phyloP scores from a whole-genome alignment of 2,888 invertebrate species.

The Patella ulyssiponensis region DNA sequence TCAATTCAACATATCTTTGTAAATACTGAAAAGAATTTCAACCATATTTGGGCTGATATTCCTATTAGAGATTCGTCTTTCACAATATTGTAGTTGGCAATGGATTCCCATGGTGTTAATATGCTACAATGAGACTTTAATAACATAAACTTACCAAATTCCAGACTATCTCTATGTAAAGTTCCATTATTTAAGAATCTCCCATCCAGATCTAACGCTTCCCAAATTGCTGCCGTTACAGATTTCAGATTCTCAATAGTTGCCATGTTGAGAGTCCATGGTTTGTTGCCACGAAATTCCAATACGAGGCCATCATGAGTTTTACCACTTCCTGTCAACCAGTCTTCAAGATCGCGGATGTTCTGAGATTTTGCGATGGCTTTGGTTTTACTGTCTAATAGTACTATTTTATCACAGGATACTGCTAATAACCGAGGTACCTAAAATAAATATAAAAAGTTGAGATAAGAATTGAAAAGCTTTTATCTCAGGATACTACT shows the following conservation, averaged over 20 bases:
- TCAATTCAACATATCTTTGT: too few relatives aligned
- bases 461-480: too few relatives aligned
- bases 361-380: slow-evolving; percentile 75
- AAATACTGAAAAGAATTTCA: too few relatives aligned
- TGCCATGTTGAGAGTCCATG: slow-evolving; percentile 74
- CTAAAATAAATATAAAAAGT: slow-evolving; percentile 61
- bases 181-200: slow-evolving; percentile 61
- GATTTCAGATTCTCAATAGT: slow-evolving; percentile 75
- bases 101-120: not conserved
- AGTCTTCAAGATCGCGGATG: slow-evolving; percentile 77
- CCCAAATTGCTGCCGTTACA: slow-evolving; percentile 76
- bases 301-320: slow-evolving; percentile 77
- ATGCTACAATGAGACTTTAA: not conserved
- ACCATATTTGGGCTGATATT: too few relatives aligned
- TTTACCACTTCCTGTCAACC: slow-evolving; percentile 78
- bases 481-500: slow-evolving; percentile 75
- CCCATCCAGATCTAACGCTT: slow-evolving; percentile 76
- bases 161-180: slow-evolving; percentile 63
- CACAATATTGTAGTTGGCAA: too few relatives aligned
- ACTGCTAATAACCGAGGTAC: slow-evolving; percentile 77
- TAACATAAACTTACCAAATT: slow-evolving; percentile 53
- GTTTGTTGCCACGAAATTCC: slow-evolving; percentile 77
- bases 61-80: too few relatives aligned
- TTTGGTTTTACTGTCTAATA: slow-evolving; percentile 78
- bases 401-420: slow-evolving; percentile 76